Evolutionary conservation across 1,140 invertebrate genomes (phyloP), one percentile per base, ranked within the genome.

Genomic region (Mizuhopecten yessoensis): DNA sequence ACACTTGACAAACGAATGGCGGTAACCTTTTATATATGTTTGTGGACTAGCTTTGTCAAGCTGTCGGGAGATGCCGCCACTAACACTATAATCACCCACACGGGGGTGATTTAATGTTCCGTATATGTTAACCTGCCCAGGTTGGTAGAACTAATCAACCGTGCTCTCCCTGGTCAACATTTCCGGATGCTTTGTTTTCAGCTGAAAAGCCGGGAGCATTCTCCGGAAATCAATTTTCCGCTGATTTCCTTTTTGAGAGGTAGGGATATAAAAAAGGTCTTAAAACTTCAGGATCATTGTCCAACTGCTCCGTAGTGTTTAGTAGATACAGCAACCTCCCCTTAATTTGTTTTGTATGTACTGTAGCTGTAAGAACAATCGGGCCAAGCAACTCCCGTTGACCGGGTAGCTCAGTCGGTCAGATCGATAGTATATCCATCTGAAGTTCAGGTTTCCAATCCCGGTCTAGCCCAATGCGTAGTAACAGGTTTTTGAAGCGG

Each of bases 141-240:
- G 23, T 29, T 29, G 5, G 15, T 29, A n/a, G n/a, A 23, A 5
- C 23, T 75, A 75, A 75, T 75, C 57, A n/a, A 13, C 23, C 57
- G 5, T 29, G 3, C n/a, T 29, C 36, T 29, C 23, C n/a, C n/a
- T 75, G 57, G 57, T 75, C 57, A 75, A 75, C n/a, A 75, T 75
- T 75, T 75, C 57, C 57, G 57, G 57, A 3, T 75, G 57, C 29
- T 75, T 75, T 75, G 57, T 75, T 75, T 75, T 75, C 9, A 75
- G 29, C 23, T 75, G 57, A 3, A n/a, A 75, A 75, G 29, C 57
- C 57, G n/a, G 57, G 57, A 75, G n/a, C n/a, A 75, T n/a, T 29
- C 0, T 75, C 57, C 57, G 57, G 57, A 75, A 75, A 75, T 75
- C 29, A 75, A 75, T 75, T 75, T 75, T 75, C 57, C 57, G n/a